phyloP scores from a whole-genome alignment of 1,140 invertebrate genomes.

The Neuroterus valhalla region DNA sequence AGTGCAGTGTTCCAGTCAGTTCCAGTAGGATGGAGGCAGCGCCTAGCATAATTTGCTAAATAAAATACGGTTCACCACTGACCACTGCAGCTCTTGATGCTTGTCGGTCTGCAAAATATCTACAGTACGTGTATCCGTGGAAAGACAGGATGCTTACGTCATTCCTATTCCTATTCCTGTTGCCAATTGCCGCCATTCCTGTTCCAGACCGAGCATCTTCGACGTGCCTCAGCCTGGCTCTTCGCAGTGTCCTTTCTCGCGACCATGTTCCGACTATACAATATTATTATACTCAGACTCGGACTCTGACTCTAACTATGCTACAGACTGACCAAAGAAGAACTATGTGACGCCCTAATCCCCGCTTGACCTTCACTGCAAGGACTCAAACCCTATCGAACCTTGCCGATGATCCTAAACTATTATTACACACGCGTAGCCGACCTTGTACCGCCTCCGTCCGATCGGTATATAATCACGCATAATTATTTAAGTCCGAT shows the following conservation, averaged over 20 bases:
- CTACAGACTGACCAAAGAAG: too few relatives aligned
- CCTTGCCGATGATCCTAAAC: conserved; percentile 11
- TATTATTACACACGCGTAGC: conserved; percentile 4
- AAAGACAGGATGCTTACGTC: conserved; percentile 30
- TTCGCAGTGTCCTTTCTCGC: neutral
- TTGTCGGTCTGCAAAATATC: neutral
- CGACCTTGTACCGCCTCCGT: conserved; percentile 19
- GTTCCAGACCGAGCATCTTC: conserved; percentile 53
- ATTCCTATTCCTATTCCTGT: neutral
- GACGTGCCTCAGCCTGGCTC: conserved; percentile 31
- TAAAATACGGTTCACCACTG: neutral
- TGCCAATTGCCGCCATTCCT: too few relatives aligned
- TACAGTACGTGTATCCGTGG: conserved; percentile 19
- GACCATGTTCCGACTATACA: conserved; percentile 14
- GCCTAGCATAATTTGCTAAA: conserved; percentile 2
- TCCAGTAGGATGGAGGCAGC: too few relatives aligned
- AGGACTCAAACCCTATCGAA: conserved; percentile 15
- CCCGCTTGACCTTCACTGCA: conserved; percentile 17
- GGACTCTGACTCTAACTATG: too few relatives aligned
- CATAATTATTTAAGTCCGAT: conserved; percentile 19
- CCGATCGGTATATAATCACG: conserved; percentile 19
- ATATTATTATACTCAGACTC: too few relatives aligned
- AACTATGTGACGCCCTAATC: conserved; percentile 48
- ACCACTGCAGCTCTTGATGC: too few relatives aligned
- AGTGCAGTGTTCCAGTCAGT: too few relatives aligned